A percentile compares a stretch with the other conserved stretches of the same genome.
Conservation (phyloP, 1,140 invertebrate species). For the Papilio polyxenes region DNA sequence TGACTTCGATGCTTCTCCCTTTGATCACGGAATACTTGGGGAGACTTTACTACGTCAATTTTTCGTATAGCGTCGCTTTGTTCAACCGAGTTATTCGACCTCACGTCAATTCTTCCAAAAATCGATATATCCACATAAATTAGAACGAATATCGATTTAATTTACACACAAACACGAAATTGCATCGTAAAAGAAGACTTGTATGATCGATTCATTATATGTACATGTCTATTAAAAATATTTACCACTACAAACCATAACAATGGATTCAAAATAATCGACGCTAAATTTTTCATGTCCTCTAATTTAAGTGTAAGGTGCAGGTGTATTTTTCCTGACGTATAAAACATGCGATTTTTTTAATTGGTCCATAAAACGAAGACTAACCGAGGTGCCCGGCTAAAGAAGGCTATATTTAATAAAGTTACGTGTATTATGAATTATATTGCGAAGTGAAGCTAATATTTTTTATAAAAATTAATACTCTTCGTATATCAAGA, state of each 20-base stretch:
- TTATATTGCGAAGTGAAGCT: constrained; percentile 58
- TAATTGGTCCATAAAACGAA: constrained; percentile 75
- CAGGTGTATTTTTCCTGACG: constrained; percentile 66
- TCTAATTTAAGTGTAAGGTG: constrained; percentile 60
- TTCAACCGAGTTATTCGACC: constrained; percentile 52
- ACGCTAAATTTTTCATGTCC: constrained; percentile 49
- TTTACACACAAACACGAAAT: neutral
- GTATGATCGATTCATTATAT: neutral
- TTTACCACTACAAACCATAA: constrained; percentile 27
- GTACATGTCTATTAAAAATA: constrained; percentile 31
- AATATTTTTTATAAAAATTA: constrained; percentile 45
- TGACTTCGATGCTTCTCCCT: constrained; percentile 50
- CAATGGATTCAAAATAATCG: constrained; percentile 42
- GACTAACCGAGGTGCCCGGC: constrained; percentile 63
- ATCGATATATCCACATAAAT: constrained; percentile 48
- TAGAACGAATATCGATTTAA: constrained; percentile 45
- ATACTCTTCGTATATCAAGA: constrained; percentile 34
- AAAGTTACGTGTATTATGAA: constrained; percentile 70
- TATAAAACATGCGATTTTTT: constrained; percentile 76
- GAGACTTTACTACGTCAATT: constrained; percentile 54
- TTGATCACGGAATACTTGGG: constrained; percentile 65
- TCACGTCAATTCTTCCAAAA: constrained; percentile 50
- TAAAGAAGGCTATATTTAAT: constrained; percentile 71
- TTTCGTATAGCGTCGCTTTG: constrained; percentile 49
- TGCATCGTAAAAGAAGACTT: constrained; percentile 15